These are phyloP conservation scores for Pocota personata DNA, from an alignment of 2,888 invertebrate genomes.

Conservation along the genomic window DNA sequence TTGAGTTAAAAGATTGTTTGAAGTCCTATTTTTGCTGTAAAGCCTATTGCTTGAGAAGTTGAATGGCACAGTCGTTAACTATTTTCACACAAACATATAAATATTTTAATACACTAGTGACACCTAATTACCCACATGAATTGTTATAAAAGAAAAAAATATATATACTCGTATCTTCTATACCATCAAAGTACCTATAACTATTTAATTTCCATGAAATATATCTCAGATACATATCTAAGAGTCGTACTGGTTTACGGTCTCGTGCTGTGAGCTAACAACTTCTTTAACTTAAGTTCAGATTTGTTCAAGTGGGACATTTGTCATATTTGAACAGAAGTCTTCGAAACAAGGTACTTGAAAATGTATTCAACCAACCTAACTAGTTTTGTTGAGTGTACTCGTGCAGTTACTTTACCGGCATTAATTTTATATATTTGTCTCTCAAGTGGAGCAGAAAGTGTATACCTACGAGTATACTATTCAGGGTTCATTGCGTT, in stretches of 20 bases:
- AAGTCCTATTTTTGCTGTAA: too few species aligned
- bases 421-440: neutral
- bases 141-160: too few species aligned
- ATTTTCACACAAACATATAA: too few species aligned
- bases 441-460: neutral
- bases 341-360: neutral
- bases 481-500: neutral
- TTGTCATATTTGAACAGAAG: slow-evolving; percentile 35
- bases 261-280: slow-evolving; percentile 29
- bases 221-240: neutral
- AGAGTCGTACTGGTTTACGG: neutral
- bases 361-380: neutral
- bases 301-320: slow-evolving; percentile 23
- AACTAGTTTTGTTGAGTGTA: neutral
- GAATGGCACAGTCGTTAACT: too few species aligned
- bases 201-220: neutral
- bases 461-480: neutral
- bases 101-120: too few species aligned
- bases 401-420: neutral
- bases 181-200: too few species aligned
- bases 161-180: too few species aligned
- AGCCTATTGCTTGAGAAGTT: too few species aligned
- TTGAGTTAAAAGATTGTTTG: too few species aligned
- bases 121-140: too few species aligned
- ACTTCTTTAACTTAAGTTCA: slow-evolving; percentile 6